phyloP scores from a whole-genome alignment of 1,140 invertebrate species.

The Sycophaga agraensis region DNA sequence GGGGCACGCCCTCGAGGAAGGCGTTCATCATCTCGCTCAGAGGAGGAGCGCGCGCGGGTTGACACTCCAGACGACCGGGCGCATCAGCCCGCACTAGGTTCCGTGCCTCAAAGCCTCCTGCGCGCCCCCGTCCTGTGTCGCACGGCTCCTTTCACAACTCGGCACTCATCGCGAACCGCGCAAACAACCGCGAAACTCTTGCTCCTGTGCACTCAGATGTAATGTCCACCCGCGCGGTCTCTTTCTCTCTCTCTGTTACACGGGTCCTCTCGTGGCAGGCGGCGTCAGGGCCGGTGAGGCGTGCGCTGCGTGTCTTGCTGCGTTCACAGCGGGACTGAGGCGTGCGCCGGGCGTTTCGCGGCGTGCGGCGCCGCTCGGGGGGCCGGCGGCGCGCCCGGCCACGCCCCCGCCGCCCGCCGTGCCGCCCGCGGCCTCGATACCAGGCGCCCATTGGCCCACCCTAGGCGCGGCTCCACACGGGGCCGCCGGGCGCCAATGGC shows the following conservation, averaged over 20 bases:
- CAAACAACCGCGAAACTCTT: not conserved
- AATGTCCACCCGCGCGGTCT: too few species aligned
- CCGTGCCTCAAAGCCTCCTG: too few species aligned
- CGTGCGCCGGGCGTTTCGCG: constrained; percentile 1
- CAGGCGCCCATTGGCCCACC: not conserved
- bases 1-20: constrained; percentile 58
- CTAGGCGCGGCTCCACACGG: not conserved
- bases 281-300: too few species aligned
- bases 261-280: too few species aligned
- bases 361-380: constrained; percentile 4
- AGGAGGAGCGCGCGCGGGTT: constrained; percentile 8
- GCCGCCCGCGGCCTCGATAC: not conserved
- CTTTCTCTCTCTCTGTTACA: too few species aligned
- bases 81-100: constrained; percentile 2
- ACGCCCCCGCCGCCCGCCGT: not conserved
- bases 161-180: constrained; percentile 4
- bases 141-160: not conserved
- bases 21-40: too few species aligned
- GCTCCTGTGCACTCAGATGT: not conserved
- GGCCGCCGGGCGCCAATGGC: not conserved
- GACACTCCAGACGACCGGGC: not conserved
- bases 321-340: constrained; percentile 58
- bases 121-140: not conserved
- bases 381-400: constrained; percentile 37
- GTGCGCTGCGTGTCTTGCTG: constrained; percentile 49